Base-by-base conservation (phyloP, 2,888 invertebrate species). In the Electrophaes corylata region DNA sequence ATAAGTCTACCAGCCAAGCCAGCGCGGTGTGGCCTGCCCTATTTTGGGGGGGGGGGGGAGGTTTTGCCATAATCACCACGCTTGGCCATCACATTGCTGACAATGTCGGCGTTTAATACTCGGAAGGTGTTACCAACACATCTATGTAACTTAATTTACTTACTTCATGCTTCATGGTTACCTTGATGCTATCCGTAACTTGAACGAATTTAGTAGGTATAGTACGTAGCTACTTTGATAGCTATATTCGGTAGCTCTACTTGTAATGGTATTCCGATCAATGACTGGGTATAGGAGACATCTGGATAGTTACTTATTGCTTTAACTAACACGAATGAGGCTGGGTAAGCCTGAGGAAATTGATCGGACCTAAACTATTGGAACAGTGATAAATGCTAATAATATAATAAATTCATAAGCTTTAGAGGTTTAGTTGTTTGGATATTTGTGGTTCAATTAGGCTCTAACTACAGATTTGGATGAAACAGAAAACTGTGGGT, bases 221-320 rank as follows among this genome's bases (percentile, higher is more conserved):
- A 10, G 10, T 10, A 29, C 52, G 35, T 14, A 35, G 57, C 33
- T 52, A 35, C 29, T 40, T 29, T 49, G 40, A 49, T 52, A 49
- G 58, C 45, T 53, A 43, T 57, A 35, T 35, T 46, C 41, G 46
- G 47, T 41, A 46, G 31, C 43, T 43, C 44, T n/a, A n/a, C 48
- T 46, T 20, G 53, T 58, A 58, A 53, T 58, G 50, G 46, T 50
- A 59, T 54, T 54, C 49, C 59, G 50, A 54, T 59, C 29, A 31
- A 43, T 47, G 20, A 44, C 11, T 20, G 43, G 43, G 48, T 55
- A 53, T 47, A 33, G 43, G 59, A 54, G 54, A 54, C 54, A 50
- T 59, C 46, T 46, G 49, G 50, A 46, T 37, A 41, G 54, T 52
- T 35, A 35, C 35, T 41, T 41, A 41, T 48, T 31, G 44, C 44